Evolutionary conservation across 1,140 invertebrate species (phyloP).

Genomic region (Leptinotarsa defecta): DNA sequence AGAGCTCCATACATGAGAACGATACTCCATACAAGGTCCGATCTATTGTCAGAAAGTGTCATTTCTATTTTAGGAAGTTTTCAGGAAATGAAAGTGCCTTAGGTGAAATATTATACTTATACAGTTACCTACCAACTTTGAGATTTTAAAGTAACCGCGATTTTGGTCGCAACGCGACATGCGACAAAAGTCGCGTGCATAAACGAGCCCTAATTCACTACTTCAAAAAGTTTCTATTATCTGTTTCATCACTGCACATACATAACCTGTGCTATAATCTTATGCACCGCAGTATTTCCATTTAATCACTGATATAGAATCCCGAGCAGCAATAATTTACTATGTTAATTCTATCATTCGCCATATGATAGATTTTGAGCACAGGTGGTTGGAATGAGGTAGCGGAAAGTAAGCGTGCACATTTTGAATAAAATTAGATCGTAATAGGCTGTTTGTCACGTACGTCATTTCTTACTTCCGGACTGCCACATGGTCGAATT

Average conservation of each 20-base stretch:
- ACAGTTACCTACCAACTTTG: too few species aligned
- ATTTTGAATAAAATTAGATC: conserved; percentile 1
- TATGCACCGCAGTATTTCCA: neutral
- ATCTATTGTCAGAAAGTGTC: too few species aligned
- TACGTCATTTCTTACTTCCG: conserved; percentile 8
- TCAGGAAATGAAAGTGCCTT: too few species aligned
- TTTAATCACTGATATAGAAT: neutral
- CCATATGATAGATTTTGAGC: conserved; percentile 8
- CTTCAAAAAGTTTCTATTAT: too few species aligned
- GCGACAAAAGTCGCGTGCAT: too few species aligned
- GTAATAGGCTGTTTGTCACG: neutral
- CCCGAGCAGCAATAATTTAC: neutral
- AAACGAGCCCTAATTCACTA: too few species aligned
- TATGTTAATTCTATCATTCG: conserved; percentile 1
- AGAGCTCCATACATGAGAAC: too few species aligned
- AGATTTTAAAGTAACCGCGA: too few species aligned
- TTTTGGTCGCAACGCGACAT: too few species aligned
- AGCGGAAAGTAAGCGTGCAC: neutral
- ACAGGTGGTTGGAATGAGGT: neutral
- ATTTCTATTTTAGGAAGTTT: too few species aligned
- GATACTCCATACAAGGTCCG: too few species aligned
- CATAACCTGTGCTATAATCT: neutral
- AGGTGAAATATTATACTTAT: too few species aligned
- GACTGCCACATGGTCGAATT: neutral
- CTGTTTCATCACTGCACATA: neutral